phyloP scores from a whole-genome alignment of 1,140 invertebrate species.

The Drosophila sucinea region DNA sequence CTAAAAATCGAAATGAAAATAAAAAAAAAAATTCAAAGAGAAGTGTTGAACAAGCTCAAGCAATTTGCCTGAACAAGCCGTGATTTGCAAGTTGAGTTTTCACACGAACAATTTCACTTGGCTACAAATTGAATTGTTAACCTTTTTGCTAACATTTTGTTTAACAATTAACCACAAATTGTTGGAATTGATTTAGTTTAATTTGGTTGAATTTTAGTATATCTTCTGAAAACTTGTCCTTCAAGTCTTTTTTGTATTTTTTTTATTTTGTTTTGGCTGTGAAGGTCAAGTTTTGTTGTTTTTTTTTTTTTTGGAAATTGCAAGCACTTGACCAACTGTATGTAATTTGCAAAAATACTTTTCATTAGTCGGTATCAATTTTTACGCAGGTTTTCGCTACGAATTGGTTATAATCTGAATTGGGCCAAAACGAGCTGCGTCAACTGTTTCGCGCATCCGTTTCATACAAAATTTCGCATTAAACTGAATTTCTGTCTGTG shows the following conservation, averaged over 20 bases:
- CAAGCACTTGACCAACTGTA: background rate
- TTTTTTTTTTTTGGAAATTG: background rate
- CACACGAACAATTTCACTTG: conserved; percentile 54
- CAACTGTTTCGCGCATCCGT: conserved; percentile 66
- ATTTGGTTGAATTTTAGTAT: background rate
- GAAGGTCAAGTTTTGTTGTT: background rate
- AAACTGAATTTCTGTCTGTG: conserved; percentile 72
- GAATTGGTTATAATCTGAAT: conserved; percentile 20
- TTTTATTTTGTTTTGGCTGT: background rate
- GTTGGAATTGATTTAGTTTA: conserved; percentile 10
- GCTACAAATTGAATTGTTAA: conserved; percentile 45
- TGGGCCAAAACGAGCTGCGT: conserved; percentile 34
- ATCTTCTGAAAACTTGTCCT: background rate
- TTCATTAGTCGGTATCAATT: conserved; percentile 31
- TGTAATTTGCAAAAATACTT: conserved; percentile 3
- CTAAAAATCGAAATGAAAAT: conserved; percentile 38
- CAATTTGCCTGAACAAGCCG: conserved; percentile 53
- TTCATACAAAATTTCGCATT: conserved; percentile 76
- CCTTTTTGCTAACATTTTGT: conserved; percentile 21
- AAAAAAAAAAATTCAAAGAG: conserved; percentile 39
- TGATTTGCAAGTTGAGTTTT: conserved; percentile 52
- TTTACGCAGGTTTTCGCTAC: conserved; percentile 36
- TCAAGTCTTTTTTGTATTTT: background rate
- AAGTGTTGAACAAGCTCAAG: conserved; percentile 58
- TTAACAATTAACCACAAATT: background rate